Conservation (phyloP, 2,888 invertebrate genomes). For the Heliconius ethilla region DNA sequence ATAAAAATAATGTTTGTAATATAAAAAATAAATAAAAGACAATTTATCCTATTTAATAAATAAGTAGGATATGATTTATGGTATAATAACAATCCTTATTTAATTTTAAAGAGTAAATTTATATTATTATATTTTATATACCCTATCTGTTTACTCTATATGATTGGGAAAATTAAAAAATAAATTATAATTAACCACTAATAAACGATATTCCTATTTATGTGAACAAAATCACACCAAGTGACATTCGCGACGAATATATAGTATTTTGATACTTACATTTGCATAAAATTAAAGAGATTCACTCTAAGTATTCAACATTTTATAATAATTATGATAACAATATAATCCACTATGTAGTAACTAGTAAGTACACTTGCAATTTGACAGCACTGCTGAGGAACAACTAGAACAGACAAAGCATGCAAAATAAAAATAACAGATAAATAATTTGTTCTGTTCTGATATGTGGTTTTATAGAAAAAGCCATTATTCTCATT, state of each 20-base stretch:
- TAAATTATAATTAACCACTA: constrained; percentile 10
- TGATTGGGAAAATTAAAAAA: neutral
- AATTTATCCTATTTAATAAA: neutral
- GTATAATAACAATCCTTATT: neutral
- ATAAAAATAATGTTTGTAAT: neutral
- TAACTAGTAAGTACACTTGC: constrained; percentile 34
- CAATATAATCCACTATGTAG: constrained; percentile 29
- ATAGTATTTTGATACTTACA: constrained; percentile 37
- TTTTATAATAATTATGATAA: constrained; percentile 36
- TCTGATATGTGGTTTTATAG: neutral
- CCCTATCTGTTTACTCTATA: neutral
- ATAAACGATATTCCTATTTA: constrained; percentile 3
- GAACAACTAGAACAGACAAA: constrained; percentile 8
- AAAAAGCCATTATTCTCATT: too few species aligned
- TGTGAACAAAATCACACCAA: neutral
- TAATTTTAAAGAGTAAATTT: neutral
- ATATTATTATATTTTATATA: neutral
- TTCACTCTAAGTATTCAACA: constrained; percentile 36
- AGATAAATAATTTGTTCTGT: constrained; percentile 6
- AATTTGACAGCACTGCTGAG: constrained; percentile 33
- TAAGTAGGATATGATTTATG: neutral
- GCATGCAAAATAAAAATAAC: constrained; percentile 3
- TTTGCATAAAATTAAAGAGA: constrained; percentile 40
- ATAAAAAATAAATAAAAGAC: neutral
- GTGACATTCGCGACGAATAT: neutral